phyloP scores from a whole-genome alignment of 2,797 vertebrate species.

The Macroramphosus scolopax region DNA sequence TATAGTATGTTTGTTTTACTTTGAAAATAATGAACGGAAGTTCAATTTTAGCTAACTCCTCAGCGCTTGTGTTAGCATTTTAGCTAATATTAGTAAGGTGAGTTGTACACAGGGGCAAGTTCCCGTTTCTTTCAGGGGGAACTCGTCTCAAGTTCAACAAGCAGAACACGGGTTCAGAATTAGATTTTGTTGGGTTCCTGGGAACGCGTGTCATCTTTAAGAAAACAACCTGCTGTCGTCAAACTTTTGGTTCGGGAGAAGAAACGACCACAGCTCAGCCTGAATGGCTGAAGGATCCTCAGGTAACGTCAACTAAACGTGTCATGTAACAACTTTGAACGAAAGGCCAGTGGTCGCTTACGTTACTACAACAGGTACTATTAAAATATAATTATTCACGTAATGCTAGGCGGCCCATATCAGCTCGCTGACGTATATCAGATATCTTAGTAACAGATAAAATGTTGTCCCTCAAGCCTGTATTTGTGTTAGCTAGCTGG shows the following conservation, averaged over 20 bases:
- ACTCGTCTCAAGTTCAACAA: neutral
- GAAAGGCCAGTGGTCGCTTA: neutral
- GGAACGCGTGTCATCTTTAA: conserved; percentile 17
- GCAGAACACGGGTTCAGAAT: neutral
- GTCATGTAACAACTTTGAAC: neutral
- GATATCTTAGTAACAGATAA: too few relatives aligned
- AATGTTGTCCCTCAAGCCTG: too few relatives aligned
- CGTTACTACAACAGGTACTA: neutral
- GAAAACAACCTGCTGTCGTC: conserved; percentile 4
- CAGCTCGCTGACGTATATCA: neutral
- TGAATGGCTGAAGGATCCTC: conserved; percentile 78
- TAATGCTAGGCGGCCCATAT: neutral
- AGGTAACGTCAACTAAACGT: conserved; percentile 44
- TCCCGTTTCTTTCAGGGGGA: neutral
- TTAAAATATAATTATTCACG: neutral
- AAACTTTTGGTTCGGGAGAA: conserved; percentile 26
- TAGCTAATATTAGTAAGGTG: conserved; percentile 14
- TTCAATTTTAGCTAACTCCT: neutral
- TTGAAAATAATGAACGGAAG: conserved; percentile 29
- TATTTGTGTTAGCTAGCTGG: conserved; percentile 1
- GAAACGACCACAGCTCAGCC: conserved; percentile 10
- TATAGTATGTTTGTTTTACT: conserved; percentile 31
- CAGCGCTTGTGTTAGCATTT: conserved; percentile 19
- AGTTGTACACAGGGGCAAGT: neutral
- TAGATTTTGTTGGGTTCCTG: neutral